Evolutionary conservation across 2,888 invertebrate genomes (phyloP).

Genomic region (Tupiocoris notatus): DNA sequence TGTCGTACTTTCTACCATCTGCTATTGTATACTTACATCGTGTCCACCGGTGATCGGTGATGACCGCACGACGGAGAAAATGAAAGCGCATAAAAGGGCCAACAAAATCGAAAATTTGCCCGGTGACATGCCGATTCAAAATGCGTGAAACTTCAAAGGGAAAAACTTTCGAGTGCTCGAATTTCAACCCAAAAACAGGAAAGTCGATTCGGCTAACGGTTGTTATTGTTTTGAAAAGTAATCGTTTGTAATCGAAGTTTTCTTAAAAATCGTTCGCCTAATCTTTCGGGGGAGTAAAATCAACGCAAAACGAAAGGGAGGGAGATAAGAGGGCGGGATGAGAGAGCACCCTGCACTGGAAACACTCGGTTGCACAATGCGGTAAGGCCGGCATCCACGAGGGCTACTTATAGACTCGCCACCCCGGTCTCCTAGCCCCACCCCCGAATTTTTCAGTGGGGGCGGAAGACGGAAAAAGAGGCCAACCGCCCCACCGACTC

Average conservation of each 20-base stretch:
- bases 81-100: constrained; percentile 7
- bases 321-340: constrained; percentile 4
- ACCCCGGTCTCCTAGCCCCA: background rate
- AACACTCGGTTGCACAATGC: constrained; percentile 23
- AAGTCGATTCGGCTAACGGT: too few relatives aligned
- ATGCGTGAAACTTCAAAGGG: too few relatives aligned
- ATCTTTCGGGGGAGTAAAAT: background rate
- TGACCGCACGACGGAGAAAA: constrained; percentile 2
- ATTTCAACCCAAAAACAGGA: too few relatives aligned
- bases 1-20: too few relatives aligned
- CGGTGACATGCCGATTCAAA: constrained; percentile 37
- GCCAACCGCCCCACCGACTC: background rate
- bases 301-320: constrained; percentile 8
- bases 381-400: constrained; percentile 1
- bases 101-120: background rate
- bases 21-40: constrained; percentile 9
- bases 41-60: constrained; percentile 14
- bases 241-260: too few relatives aligned
- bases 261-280: too few relatives aligned
- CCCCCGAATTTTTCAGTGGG: background rate
- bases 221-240: too few relatives aligned
- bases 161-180: too few relatives aligned
- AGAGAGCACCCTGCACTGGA: constrained; percentile 24
- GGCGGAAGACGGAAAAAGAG: background rate
- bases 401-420: constrained; percentile 40